Conservation (phyloP, 2,797 vertebrate genomes). For the Premnoplex brunnescens region DNA sequence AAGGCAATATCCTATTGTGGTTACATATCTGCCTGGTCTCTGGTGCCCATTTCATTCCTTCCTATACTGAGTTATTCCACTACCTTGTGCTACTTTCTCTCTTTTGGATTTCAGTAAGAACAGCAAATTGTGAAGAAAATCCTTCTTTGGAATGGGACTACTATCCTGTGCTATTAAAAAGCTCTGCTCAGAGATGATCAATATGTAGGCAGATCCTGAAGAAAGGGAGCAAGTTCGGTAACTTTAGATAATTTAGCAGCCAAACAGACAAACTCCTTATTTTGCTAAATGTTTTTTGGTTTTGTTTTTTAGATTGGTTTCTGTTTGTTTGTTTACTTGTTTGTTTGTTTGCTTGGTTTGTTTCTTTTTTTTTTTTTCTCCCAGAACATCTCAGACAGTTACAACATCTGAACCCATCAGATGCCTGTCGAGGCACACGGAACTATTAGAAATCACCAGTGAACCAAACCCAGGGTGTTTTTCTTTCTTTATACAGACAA, state of each 20-base stretch:
- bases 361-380: background rate
- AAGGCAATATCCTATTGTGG: background rate
- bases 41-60: background rate
- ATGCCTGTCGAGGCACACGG: background rate
- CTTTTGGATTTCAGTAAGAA: background rate
- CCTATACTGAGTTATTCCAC: background rate
- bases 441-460: background rate
- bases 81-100: background rate
- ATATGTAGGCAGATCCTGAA: background rate
- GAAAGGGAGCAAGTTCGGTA: background rate
- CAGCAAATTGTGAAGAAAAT: background rate
- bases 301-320: background rate
- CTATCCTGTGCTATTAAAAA: background rate
- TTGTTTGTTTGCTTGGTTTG: background rate
- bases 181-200: background rate
- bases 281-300: background rate
- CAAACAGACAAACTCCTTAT: background rate
- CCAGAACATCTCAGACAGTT: background rate
- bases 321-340: background rate
- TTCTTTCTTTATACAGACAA: background rate
- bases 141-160: background rate
- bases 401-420: background rate
- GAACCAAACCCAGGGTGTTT: background rate
- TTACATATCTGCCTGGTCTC: background rate
- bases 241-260: background rate